Percentiles rank a stretch among this genome's conserved stretches.
Evolutionary conservation across 1,140 invertebrate genomes (phyloP).

Genomic region (Cheumatopsyche charites): DNA sequence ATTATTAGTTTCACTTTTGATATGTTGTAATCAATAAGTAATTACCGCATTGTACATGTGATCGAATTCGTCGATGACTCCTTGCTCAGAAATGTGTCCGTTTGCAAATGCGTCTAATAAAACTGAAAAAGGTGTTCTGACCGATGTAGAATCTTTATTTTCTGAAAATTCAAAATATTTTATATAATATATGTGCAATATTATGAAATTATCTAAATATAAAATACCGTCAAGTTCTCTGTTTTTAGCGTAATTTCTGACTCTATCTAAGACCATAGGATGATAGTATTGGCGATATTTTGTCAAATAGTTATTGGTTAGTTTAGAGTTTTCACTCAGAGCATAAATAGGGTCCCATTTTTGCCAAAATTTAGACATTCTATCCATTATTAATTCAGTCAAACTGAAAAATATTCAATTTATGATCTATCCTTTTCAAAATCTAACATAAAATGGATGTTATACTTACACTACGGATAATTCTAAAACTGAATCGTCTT

Average conservation of each 20-base stretch:
- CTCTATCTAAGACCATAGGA: neutral
- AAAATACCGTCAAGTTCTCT: neutral
- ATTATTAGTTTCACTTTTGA: too few species aligned
- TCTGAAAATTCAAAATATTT: too few species aligned
- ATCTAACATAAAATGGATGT: neutral
- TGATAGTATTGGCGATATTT: neutral
- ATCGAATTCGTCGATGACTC: constrained; percentile 23
- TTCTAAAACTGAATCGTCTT: neutral
- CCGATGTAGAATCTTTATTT: too few species aligned
- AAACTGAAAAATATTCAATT: constrained; percentile 16
- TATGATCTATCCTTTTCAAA: neutral
- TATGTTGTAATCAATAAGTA: too few species aligned
- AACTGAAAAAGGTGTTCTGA: neutral
- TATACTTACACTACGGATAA: constrained; percentile 2
- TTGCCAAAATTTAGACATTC: constrained; percentile 34
- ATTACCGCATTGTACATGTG: constrained; percentile 22
- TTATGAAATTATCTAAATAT: too few species aligned
- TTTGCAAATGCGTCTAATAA: neutral
- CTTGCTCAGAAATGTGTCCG: neutral
- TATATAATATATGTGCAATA: too few species aligned
- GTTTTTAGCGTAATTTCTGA: neutral
- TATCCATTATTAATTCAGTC: constrained; percentile 7
- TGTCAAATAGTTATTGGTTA: neutral
- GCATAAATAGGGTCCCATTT: constrained; percentile 5
- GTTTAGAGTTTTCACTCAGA: neutral